phyloP scores from a whole-genome alignment of 2,113 vertebrate genomes.

The Crotalus horridus region DNA sequence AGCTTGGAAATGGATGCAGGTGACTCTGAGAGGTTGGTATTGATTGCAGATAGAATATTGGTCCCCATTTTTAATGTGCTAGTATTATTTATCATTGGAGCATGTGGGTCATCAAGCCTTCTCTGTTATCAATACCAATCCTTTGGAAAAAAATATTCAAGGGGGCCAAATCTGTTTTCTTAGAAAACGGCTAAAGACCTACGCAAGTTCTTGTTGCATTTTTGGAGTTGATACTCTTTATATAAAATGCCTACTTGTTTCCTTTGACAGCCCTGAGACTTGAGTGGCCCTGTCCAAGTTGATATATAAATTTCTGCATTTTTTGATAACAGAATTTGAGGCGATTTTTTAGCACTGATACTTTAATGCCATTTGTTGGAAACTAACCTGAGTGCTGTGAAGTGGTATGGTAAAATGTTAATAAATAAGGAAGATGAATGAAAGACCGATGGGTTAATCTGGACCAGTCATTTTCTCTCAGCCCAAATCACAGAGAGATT shows the following conservation, averaged over 20 bases:
- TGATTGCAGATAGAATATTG: neutral
- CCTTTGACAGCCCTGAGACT: neutral
- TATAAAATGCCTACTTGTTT: neutral
- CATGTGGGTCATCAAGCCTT: neutral
- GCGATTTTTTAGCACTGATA: neutral
- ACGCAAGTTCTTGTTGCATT: neutral
- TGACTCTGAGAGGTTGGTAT: neutral
- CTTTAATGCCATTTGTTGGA: neutral
- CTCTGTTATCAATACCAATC: neutral
- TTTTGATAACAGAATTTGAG: neutral
- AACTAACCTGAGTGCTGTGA: neutral
- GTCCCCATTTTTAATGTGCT: neutral
- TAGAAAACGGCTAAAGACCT: neutral
- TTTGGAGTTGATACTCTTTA: neutral
- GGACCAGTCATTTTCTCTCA: neutral
- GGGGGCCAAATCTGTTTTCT: neutral
- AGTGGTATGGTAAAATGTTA: neutral
- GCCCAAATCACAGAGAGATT: neutral
- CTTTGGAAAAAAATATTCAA: neutral
- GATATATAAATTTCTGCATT: neutral
- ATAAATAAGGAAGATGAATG: neutral
- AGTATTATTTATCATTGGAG: neutral
- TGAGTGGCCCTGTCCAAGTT: neutral
- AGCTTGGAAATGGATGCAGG: neutral
- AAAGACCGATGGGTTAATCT: neutral